Conservation (phyloP, 1,140 invertebrate genomes). For the Archivesica marissinica region DNA sequence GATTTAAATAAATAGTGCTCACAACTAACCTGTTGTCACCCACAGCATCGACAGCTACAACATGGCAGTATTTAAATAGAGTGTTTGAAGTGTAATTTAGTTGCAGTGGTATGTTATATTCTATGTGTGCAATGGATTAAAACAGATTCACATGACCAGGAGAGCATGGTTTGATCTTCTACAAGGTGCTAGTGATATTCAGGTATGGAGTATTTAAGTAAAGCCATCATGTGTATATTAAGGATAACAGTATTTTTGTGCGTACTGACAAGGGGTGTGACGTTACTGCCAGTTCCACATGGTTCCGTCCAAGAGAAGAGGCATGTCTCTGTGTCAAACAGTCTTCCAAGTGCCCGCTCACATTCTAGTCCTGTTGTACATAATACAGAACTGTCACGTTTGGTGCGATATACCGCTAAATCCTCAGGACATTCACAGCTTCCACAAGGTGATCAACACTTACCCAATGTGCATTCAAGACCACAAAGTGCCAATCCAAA, state of each 20-base stretch:
- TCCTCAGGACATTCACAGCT: neutral
- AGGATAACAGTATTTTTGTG: neutral
- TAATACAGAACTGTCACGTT: no score
- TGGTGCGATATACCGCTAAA: neutral
- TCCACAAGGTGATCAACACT: constrained; percentile 7
- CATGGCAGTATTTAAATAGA: no score
- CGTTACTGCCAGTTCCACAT: neutral
- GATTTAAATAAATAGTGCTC: no score
- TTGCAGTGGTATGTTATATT: no score
- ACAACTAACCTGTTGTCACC: no score
- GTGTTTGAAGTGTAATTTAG: no score
- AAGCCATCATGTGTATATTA: neutral
- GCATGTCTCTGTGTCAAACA: neutral
- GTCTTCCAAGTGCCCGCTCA: constrained; percentile 1
- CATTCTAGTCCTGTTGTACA: constrained; percentile 6
- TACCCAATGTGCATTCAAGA: neutral
- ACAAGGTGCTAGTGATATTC: neutral
- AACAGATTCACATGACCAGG: neutral
- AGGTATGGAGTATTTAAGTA: neutral
- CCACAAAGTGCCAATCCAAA: constrained; percentile 20
- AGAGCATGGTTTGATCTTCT: neutral
- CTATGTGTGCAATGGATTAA: no score
- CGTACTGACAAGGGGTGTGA: neutral
- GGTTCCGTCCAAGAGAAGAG: neutral
- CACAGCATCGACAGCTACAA: no score